phyloP scores from a whole-genome alignment of 1,140 invertebrate genomes.

The Ptiloglossa arizonensis region DNA sequence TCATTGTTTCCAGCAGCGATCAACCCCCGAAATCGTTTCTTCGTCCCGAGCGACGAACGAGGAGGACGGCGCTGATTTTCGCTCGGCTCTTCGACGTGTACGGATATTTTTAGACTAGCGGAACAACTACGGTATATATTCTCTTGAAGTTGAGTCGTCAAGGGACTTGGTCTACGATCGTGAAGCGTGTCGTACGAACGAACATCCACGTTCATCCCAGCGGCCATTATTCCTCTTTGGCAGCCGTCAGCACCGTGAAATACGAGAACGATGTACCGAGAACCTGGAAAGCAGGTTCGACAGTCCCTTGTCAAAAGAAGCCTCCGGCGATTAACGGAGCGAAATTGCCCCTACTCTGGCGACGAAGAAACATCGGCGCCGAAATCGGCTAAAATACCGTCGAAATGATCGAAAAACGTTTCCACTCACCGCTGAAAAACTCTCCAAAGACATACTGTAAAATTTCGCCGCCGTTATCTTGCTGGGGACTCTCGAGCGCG shows the following conservation, averaged over 20 bases:
- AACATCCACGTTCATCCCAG: slow-evolving; percentile 2
- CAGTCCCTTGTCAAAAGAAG: neutral
- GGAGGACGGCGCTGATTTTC: neutral
- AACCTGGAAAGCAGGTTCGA: slow-evolving; percentile 60
- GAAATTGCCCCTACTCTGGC: neutral
- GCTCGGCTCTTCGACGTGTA: slow-evolving; percentile 28
- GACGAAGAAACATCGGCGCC: neutral
- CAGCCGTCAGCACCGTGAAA: slow-evolving; percentile 63
- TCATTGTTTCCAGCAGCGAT: slow-evolving; percentile 8
- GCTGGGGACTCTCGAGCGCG: slow-evolving; percentile 58
- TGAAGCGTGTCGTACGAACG: slow-evolving; percentile 14
- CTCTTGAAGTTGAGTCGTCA: slow-evolving; percentile 43
- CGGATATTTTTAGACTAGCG: slow-evolving; percentile 57
- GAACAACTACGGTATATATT: slow-evolving; percentile 53
- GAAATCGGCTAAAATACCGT: neutral
- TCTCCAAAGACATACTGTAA: slow-evolving; percentile 68
- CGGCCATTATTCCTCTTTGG: slow-evolving; percentile 47
- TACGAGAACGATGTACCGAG: slow-evolving; percentile 73
- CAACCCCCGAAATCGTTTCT: slow-evolving; percentile 6
- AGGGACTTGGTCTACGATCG: slow-evolving; percentile 26
- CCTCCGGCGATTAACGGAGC: neutral
- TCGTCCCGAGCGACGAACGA: neutral
- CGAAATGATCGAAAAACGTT: slow-evolving; percentile 21
- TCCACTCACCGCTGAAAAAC: slow-evolving; percentile 61
- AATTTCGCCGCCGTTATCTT: slow-evolving; percentile 73